A percentile compares a stretch with the other conserved stretches of the same genome.
Conservation (phyloP, 2,113 vertebrate species). For the Gadus macrocephalus region DNA sequence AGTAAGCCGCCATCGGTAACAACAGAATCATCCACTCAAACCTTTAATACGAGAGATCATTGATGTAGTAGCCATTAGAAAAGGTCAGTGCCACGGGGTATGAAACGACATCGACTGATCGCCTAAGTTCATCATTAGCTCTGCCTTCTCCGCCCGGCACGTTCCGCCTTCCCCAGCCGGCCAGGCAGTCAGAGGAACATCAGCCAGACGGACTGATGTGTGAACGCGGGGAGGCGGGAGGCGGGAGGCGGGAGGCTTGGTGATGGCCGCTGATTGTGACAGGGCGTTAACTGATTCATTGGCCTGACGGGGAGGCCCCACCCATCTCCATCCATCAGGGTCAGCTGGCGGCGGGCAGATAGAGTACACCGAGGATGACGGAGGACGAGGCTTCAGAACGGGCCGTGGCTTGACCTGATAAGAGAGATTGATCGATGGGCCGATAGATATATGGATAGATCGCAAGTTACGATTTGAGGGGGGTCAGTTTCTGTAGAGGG, state of each 20-base stretch:
- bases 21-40: neutral
- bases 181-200: constrained; percentile 75
- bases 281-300: constrained; percentile 78
- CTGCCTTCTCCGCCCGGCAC: neutral
- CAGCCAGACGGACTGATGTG: constrained; percentile 61
- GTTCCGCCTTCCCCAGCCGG: constrained; percentile 3
- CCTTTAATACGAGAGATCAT: neutral
- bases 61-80: neutral
- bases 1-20: neutral
- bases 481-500: too few relatives aligned
- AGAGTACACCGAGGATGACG: constrained; percentile 30
- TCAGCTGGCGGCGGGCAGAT: constrained; percentile 60
- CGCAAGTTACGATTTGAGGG: constrained; percentile 3
- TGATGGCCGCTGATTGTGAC: constrained; percentile 74
- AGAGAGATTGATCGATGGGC: too few relatives aligned
- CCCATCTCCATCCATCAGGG: constrained; percentile 80
- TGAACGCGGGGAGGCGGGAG: constrained; percentile 51
- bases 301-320: constrained; percentile 71
- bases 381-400: constrained; percentile 5
- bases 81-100: neutral
- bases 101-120: neutral
- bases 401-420: too few relatives aligned
- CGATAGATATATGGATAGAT: neutral
- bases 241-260: constrained; percentile 62
- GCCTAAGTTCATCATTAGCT: too few relatives aligned